Base-by-base conservation (phyloP, 2,113 vertebrate species). In the Gorsachius goisagi region DNA sequence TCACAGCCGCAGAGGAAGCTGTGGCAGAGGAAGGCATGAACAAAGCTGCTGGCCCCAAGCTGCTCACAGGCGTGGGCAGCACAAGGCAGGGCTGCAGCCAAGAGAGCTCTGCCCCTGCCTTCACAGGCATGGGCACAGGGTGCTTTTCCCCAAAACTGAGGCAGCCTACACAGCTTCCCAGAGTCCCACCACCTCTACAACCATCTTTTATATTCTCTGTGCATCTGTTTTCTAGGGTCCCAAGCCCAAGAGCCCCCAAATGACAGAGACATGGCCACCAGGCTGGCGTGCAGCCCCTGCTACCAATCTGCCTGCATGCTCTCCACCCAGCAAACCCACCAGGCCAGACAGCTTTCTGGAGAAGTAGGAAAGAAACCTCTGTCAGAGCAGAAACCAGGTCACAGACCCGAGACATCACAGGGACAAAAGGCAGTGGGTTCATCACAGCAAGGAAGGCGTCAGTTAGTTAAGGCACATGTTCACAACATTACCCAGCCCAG, bases 1-100 rank as follows among this genome's bases (percentile, higher is more conserved):
- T 92, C 89, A 41, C 11, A 81, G 76, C 86, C 60, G 0, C 60
- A 92, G 60, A 97, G 89, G 69, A 97, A 95, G 84, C 64, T 95
- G 89, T 64, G 77, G 83, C 58, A 89, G 62, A 85, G 37, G 32
- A 60, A 84, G 41, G 27, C 66, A 86, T 0, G 0, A 93, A 94
- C 64, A 94, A 81, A 90, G 79, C n/a, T 1, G 3, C 39, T 53
- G 39, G 55, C 72, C 23, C 55, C 0, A 2, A 84, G 79, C 52
- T 56, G 64, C 15, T 3, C 1, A 1, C 15, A 32, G 24, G 58
- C 4, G 0, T 28, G 22, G 79, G 77, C 52, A 89, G 72, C 1
- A 0, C 7, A 3, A 88, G 35, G 59, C 76, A 77, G 50, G 12
- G n/a, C 59, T 90, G 77, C n/a, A 68, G 69, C 44, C 85, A 69